Base-by-base conservation (phyloP, 2,888 invertebrate species). In the Lydus trimaculatus region DNA sequence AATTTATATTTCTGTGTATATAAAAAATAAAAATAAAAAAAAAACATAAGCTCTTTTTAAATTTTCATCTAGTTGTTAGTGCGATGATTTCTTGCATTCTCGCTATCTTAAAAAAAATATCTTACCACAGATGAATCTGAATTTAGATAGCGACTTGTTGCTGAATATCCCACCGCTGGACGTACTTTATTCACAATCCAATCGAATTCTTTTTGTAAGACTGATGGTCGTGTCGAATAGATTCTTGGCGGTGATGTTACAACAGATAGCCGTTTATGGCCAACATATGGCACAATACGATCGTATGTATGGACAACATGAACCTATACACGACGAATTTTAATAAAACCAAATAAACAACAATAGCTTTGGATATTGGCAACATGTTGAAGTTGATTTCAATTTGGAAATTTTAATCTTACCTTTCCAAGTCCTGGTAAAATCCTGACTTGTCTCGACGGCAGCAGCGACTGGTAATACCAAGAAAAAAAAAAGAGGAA, bases 141-240 rank as follows among this genome's bases (percentile, higher is more conserved):
- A 87, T 92, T 92, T 86, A 92, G 91, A 87, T 91, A 95, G 83
- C 92, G 91, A 78, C 92, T 93, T 75, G 91, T 88, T 78, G 93
- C 90, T 71, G 91, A 90, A 78, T 90, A 87, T 72, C 89, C 89
- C 63, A 86, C 80, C 81, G 87, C 85, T 36, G 92, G 90, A 73
- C 92, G 89, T 73, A 88, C 85, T 83, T 89, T 89, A 84, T 90
- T 88, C 77, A 89, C 87, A 84, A 92, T 92, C 83, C 91, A 88
- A 84, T 91, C 91, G 79, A 90, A 88, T 83, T 91, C 91, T 72
- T 89, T 89, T 79, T 90, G 87, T 79, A 93, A 86, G 71, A 91
- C 88, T 60, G 92, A 90, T 62, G 91, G 90, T 58, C 90, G 88
- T 77, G 90, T 88, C 75, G 90, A 89, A 77, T 88, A 88, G 68